A percentile compares a stretch with the other conserved stretches of the same genome.
Evolutionary conservation across 2,888 invertebrate genomes (phyloP).

Genomic region (Polyommatus iphigenia): DNA sequence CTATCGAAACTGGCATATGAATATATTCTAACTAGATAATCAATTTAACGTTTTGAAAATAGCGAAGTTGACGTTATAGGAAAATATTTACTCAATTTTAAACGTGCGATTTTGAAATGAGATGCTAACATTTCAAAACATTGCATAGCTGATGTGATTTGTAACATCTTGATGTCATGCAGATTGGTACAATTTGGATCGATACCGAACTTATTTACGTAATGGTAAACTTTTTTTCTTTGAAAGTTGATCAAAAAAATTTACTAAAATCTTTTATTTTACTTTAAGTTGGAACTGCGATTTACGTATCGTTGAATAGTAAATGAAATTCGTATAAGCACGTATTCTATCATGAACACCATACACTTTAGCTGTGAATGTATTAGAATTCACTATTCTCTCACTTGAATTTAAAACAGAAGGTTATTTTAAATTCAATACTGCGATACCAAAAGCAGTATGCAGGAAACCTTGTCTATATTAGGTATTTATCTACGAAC

Average conservation of each 20-base stretch:
- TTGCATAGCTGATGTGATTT: no score
- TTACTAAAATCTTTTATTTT: no score
- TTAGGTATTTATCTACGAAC: slow-evolving; percentile 38
- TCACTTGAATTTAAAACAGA: slow-evolving; percentile 13
- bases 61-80: no score
- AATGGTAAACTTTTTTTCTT: no score
- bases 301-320: neutral
- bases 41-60: neutral
- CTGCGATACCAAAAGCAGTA: slow-evolving; percentile 23
- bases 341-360: slow-evolving; percentile 8
- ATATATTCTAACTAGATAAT: neutral
- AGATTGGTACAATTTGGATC: no score
- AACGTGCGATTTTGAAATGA: no score
- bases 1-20: neutral
- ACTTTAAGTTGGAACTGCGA: no score
- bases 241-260: no score
- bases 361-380: slow-evolving; percentile 8
- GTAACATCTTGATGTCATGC: no score
- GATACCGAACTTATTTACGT: no score
- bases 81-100: no score
- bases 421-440: slow-evolving; percentile 26
- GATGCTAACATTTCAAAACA: no score
- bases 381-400: slow-evolving; percentile 12
- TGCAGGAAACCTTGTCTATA: slow-evolving; percentile 23
- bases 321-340: slow-evolving; percentile 16